These are phyloP conservation scores for Tyria jacobaeae DNA, from an alignment of 2,888 invertebrate species.

Conservation along the genomic window DNA sequence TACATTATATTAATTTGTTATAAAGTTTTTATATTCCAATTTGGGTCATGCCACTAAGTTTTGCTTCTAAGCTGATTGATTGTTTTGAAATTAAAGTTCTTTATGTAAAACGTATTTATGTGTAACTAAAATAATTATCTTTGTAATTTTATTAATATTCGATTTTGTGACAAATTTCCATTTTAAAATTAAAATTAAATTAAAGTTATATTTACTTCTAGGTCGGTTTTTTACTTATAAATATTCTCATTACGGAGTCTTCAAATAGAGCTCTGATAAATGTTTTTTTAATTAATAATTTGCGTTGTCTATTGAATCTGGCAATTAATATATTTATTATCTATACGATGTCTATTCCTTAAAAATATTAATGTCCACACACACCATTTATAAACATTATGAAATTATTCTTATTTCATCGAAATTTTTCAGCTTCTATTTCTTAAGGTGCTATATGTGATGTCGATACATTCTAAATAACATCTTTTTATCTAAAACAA, in stretches of 20 bases:
- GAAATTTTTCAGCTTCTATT: conserved; percentile 17
- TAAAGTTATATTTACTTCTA: neutral
- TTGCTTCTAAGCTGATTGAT: conserved; percentile 27
- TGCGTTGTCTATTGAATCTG: conserved; percentile 44
- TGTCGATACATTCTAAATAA: conserved; percentile 1
- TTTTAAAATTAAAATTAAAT: neutral
- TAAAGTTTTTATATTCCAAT: conserved; percentile 33
- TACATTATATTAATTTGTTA: conserved; percentile 9
- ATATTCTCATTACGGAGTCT: conserved; percentile 19
- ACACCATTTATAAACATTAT: conserved; percentile 34
- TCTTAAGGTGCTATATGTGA: conserved; percentile 41
- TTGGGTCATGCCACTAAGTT: conserved; percentile 26
- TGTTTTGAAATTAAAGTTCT: too few relatives aligned
- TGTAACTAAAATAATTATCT: conserved; percentile 10
- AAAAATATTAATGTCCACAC: conserved; percentile 41
- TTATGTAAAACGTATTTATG: too few relatives aligned
- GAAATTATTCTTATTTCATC: conserved; percentile 30
- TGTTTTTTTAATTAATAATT: conserved; percentile 19
- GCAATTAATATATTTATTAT: conserved; percentile 47
- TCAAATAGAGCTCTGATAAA: conserved; percentile 25
- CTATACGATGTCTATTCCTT: conserved; percentile 32
- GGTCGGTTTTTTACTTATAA: conserved; percentile 8
- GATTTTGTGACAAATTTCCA: neutral
- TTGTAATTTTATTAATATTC: neutral
- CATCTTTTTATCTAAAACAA: neutral